Evolutionary conservation across 2,888 invertebrate genomes (phyloP).

Genomic region (Ophion slaviceki): DNA sequence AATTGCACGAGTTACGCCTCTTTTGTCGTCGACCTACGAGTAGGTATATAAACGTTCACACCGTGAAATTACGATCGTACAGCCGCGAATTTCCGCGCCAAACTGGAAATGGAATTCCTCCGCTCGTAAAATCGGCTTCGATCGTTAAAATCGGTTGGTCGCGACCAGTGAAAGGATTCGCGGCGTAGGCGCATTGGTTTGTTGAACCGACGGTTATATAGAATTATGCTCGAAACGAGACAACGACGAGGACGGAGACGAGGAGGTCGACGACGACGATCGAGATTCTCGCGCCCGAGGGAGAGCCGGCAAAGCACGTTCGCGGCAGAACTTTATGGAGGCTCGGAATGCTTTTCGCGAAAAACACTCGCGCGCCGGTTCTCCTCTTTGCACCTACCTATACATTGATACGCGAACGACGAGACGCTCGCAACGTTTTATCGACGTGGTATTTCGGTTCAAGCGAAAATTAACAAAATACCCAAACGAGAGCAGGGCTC

Average conservation of each 20-base stretch:
- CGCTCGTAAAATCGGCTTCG: slow-evolving; percentile 60
- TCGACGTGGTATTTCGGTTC: too few species aligned
- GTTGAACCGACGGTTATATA: slow-evolving; percentile 9
- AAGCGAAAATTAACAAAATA: neutral
- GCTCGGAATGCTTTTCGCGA: neutral
- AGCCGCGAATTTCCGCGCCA: slow-evolving; percentile 57
- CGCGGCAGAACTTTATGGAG: neutral
- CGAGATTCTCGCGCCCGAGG: neutral
- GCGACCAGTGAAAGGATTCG: slow-evolving; percentile 50
- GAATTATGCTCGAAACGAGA: slow-evolving; percentile 7
- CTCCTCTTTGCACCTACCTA: neutral
- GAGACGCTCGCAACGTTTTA: neutral
- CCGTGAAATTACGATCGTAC: neutral
- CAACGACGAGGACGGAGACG: slow-evolving; percentile 16
- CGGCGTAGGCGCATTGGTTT: slow-evolving; percentile 29
- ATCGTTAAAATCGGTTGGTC: slow-evolving; percentile 64
- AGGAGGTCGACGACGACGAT: slow-evolving; percentile 19
- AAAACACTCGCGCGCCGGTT: neutral
- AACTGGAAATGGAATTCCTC: slow-evolving; percentile 59
- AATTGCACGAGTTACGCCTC: neutral
- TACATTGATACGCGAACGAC: neutral
- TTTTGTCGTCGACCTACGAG: neutral
- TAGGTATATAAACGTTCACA: neutral
- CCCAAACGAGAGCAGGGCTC: neutral
- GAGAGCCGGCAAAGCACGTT: neutral